Conservation (phyloP, 1,140 invertebrate species). For the Thaumetopoea pityocampa region DNA sequence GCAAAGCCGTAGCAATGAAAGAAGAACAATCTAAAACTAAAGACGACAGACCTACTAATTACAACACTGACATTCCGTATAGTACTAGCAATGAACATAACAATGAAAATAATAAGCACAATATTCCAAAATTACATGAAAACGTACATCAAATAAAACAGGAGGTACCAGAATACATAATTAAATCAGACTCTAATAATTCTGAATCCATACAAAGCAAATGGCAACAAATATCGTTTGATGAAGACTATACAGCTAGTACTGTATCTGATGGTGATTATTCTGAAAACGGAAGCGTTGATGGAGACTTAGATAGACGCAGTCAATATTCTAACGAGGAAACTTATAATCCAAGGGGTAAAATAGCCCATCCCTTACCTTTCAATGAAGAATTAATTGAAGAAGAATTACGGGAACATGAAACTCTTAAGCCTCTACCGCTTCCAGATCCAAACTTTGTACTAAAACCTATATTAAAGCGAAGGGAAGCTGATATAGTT, state of each 20-base stretch:
- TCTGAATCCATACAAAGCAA: slow-evolving; percentile 38
- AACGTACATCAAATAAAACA: slow-evolving; percentile 10
- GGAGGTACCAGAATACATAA: slow-evolving; percentile 37
- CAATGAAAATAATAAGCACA: slow-evolving; percentile 10
- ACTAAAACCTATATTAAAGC: slow-evolving; percentile 86
- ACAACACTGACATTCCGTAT: slow-evolving; percentile 52
- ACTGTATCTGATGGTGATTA: slow-evolving; percentile 74
- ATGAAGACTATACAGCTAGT: slow-evolving; percentile 78
- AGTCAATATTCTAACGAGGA: slow-evolving; percentile 74
- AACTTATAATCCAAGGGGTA: slow-evolving; percentile 81
- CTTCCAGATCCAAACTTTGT: slow-evolving; percentile 80
- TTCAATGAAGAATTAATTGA: slow-evolving; percentile 36
- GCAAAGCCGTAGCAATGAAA: slow-evolving; percentile 83
- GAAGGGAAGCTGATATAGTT: slow-evolving; percentile 44
- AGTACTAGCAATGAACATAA: slow-evolving; percentile 26
- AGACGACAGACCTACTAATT: slow-evolving; percentile 17
- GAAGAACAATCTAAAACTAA: slow-evolving; percentile 77
- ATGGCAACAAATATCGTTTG: slow-evolving; percentile 70
- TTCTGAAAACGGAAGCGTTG: slow-evolving; percentile 74
- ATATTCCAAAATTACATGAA: slow-evolving; percentile 3
- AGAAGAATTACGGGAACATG: slow-evolving; percentile 68
- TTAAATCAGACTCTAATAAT: slow-evolving; percentile 53
- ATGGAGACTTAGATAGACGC: slow-evolving; percentile 76
- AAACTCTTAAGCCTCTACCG: slow-evolving; percentile 75
- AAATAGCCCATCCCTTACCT: slow-evolving; percentile 42